Conservation (phyloP, 2,113 vertebrate genomes). For the Balaeniceps rex region DNA sequence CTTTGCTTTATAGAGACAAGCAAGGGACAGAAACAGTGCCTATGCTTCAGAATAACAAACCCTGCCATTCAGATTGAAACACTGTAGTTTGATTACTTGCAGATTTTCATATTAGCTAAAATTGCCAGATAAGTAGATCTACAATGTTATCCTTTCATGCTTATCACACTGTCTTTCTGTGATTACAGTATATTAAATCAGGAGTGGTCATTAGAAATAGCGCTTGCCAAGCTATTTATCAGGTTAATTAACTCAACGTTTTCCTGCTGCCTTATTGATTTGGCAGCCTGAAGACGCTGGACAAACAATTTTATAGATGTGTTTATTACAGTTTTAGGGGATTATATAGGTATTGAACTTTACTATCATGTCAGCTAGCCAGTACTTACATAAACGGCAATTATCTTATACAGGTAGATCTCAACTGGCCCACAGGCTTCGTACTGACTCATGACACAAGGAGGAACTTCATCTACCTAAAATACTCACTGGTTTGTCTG, state of each 20-base stretch:
- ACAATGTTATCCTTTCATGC: background rate
- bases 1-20: background rate
- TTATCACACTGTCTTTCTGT: background rate
- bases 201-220: background rate
- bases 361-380: background rate
- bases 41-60: background rate
- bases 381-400: background rate
- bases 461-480: background rate
- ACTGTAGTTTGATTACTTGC: background rate
- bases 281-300: background rate
- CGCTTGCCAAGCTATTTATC: background rate
- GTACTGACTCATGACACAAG: background rate
- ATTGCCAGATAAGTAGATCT: background rate
- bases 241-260: slow-evolving; percentile 8
- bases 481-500: background rate
- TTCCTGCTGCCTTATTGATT: background rate
- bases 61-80: background rate
- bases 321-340: background rate
- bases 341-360: background rate
- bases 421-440: background rate
- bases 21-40: background rate
- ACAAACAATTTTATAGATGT: background rate
- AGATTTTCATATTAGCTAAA: background rate
- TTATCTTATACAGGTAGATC: background rate
- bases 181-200: background rate